Evolutionary conservation across 1,140 invertebrate genomes (phyloP).

Genomic region (Daktulosphaira vitifoliae): DNA sequence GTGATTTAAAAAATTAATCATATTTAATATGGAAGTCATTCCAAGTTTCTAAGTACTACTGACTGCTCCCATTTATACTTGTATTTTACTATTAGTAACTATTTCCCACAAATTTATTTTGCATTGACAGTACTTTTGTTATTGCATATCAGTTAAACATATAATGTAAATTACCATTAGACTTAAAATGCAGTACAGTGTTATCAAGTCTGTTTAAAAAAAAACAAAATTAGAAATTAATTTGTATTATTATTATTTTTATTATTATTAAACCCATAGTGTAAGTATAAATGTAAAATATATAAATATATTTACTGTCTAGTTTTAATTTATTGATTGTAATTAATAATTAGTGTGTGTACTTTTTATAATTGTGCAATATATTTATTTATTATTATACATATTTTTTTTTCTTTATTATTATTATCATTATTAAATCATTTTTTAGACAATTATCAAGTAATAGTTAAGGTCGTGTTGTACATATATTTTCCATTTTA

Average conservation of each 20-base stretch:
- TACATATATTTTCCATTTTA: slow-evolving; percentile 11
- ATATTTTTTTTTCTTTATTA: slow-evolving; percentile 6
- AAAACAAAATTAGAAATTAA: slow-evolving; percentile 16
- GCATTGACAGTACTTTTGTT: too few species aligned
- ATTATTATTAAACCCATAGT: neutral
- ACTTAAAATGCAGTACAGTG: slow-evolving; percentile 22
- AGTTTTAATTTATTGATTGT: slow-evolving; percentile 12
- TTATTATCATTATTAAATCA: slow-evolving; percentile 5
- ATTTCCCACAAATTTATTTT: too few species aligned
- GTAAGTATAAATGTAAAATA: neutral
- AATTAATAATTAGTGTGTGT: slow-evolving; percentile 25
- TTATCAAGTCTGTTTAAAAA: slow-evolving; percentile 25
- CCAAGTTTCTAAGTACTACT: slow-evolving; percentile 1
- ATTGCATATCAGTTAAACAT: too few species aligned
- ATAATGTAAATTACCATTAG: slow-evolving; percentile 20
- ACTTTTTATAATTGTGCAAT: slow-evolving; percentile 33
- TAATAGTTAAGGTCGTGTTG: slow-evolving; percentile 14
- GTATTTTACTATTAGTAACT: too few species aligned
- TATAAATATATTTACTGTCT: neutral
- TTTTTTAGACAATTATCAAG: slow-evolving; percentile 20
- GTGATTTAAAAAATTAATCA: too few species aligned
- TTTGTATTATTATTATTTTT: slow-evolving; percentile 13
- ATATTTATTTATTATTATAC: slow-evolving; percentile 24
- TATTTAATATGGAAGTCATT: slow-evolving; percentile 8
- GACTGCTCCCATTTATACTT: neutral